Base-by-base conservation (phyloP, 2,113 vertebrate genomes). In the Rhombomys opimus region DNA sequence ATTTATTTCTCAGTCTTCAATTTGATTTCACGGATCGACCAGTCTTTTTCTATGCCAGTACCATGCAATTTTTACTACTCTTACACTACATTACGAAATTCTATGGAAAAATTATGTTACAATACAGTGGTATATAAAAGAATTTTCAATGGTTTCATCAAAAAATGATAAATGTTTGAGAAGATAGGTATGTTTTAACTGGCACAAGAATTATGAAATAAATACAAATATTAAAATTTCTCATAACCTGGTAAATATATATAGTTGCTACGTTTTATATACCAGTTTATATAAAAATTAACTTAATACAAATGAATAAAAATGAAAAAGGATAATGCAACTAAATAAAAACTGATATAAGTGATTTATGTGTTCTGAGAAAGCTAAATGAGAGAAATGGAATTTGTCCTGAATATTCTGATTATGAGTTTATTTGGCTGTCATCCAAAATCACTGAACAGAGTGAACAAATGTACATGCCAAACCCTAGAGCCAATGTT, bases 381-480 rank as follows among this genome's bases (percentile, higher is more conserved):
- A 91, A 23, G 0, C 10, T 88, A 35, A 30, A 7, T 75, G 18
- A 27, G 2, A n/a, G 94, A 93, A 93, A 78, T 2, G 52, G 2
- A 52, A 46, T 7, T 89, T 89, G 4, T 52, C 95, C 80, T 95
- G 54, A 96, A 75, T 90, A 87, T 90, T 92, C 72, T 41, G 1
- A 72, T 93, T 80, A 59, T 95, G 59, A 91, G 35, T 97, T 95
- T 96, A 57, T 80, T 81, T 96, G 91, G 87, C 95, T 95, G 63
- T 67, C 86, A 97, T 95, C 50, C 96, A 98, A 94, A 96, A 97
- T 97, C 41, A 92, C 7, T 97, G 89, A 92, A 92, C 93, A 95
- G 65, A 94, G 38, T 0, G 23, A 96, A 94, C 75, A 96, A 67
- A 93, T 2, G 52, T 95, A 65, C 20, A 92, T 0, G 4, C 65